Evolutionary conservation across 2,888 invertebrate species (phyloP), one percentile per base, ranked within the genome.

Genomic region (Schizotus pectinicornis): DNA sequence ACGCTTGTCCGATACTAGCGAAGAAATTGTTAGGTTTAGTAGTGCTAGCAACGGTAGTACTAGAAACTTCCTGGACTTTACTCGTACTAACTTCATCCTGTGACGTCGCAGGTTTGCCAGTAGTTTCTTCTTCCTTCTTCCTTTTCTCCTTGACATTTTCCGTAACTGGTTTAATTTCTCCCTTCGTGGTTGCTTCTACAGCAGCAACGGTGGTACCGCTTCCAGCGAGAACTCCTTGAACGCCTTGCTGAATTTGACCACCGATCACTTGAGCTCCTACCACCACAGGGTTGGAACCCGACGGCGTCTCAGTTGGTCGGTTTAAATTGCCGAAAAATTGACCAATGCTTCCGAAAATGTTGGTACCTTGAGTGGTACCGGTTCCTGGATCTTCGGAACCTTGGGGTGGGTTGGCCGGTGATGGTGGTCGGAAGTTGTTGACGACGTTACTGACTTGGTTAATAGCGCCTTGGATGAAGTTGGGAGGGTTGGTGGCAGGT

Each of bases 371-470:
- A 3, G 43, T 43, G 0, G 50, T 46, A 7, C 22, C 36, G 14
- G 47, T 47, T 3, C 35, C 35, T 9, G 34, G 36, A 14, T 48
- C 48, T 37, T 37, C 48, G 2, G 46, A 46, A 9, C 34, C 34
- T 22, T 13, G 30, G 5, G 47, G 48, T 48, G 36, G 36, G 34
- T 32, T 32, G 9, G 41, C 3, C 6, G 51, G 33, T 31, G 46
- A 35, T 6, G 35, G 11, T 30, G 54, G 59, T 6, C 50, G 45
- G 36, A 54, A 55, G 33, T 50, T 55, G 14, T 39, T 46, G 11
- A 48, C 39, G 9, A 59, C 55, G 9, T 49, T 31, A 35, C 41
- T 55, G 14, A 58, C 43, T 48, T 57, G 57, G 30, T 53, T 57
- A 7, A 57, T 32, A 1, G 48, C 50, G 11, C 41, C 41, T 46